phyloP scores from a whole-genome alignment of 2,113 vertebrate species.

The Cathartes aura region DNA sequence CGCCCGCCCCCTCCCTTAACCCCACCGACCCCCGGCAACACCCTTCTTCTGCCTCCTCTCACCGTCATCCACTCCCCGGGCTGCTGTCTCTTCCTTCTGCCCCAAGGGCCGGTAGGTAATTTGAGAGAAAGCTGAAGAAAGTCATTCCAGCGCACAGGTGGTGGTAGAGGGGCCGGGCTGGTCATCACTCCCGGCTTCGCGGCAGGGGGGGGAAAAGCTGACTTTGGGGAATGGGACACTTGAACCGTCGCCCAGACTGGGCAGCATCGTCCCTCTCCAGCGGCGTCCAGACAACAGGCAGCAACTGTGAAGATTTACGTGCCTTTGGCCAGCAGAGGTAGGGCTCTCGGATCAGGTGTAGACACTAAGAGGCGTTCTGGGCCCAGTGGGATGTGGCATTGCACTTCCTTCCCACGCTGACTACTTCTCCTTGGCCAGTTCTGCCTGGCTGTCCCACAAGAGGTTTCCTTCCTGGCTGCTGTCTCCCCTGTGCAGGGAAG shows the following conservation, averaged over 20 bases:
- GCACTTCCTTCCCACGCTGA: neutral
- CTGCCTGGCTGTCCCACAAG: neutral
- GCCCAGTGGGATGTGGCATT: neutral
- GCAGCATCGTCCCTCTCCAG: neutral
- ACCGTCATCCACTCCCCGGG: rapidly evolving
- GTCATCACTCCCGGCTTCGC: rapidly evolving
- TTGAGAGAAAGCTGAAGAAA: neutral
- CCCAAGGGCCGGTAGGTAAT: rapidly evolving
- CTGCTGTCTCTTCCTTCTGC: neutral
- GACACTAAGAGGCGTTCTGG: neutral
- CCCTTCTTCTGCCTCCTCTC: neutral
- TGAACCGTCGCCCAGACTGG: rapidly evolving
- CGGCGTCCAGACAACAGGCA: rapidly evolving
- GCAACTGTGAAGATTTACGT: rapidly evolving
- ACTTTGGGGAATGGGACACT: rapidly evolving
- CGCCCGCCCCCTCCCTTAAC: neutral
- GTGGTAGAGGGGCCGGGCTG: neutral
- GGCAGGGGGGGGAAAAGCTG: rapidly evolving
- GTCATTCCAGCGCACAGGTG: neutral
- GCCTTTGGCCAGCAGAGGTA: neutral
- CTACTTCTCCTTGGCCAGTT: neutral
- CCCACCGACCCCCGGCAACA: neutral
- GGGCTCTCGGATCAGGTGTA: rapidly evolving
- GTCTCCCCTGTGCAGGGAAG: neutral
- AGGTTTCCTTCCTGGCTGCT: neutral